phyloP scores from a whole-genome alignment of 2,888 invertebrate genomes.

The Drosophila tripunctata region DNA sequence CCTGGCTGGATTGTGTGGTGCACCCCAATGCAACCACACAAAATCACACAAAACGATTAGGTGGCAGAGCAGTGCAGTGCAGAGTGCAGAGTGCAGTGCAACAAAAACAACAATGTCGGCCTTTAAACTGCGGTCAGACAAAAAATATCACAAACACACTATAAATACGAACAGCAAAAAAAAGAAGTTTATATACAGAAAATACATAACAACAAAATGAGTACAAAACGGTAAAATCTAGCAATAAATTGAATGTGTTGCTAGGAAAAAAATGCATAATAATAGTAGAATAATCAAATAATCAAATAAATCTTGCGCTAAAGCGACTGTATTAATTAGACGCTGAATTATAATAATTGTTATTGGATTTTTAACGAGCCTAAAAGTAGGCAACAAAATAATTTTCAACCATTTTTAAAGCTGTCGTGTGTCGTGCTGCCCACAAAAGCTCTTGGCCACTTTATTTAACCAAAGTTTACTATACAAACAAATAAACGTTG shows the following conservation, averaged over 20 bases:
- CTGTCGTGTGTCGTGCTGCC: slow-evolving; percentile 31
- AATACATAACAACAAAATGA: slow-evolving; percentile 19
- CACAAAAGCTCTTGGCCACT: slow-evolving; percentile 76
- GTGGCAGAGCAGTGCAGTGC: slow-evolving; percentile 31
- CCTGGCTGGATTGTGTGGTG: slow-evolving; percentile 36
- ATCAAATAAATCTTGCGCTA: slow-evolving; percentile 45
- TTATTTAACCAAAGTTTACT: slow-evolving; percentile 80
- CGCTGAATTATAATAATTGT: slow-evolving; percentile 28
- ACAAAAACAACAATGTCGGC: slow-evolving; percentile 16
- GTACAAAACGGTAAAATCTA: slow-evolving; percentile 33
- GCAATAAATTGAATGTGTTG: slow-evolving; percentile 26
- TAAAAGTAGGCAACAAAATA: slow-evolving; percentile 14
- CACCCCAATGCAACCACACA: slow-evolving; percentile 65
- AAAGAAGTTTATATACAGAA: slow-evolving; percentile 1
- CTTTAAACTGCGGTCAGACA: slow-evolving; percentile 39
- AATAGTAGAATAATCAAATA: not conserved
- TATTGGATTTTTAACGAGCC: not conserved
- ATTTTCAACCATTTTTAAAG: slow-evolving; percentile 18
- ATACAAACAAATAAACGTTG: slow-evolving; percentile 72
- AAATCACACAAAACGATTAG: slow-evolving; percentile 74
- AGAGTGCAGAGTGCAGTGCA: no score
- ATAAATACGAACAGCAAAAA: not conserved
- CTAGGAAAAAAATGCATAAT: not conserved
- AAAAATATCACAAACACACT: slow-evolving; percentile 9
- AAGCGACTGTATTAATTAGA: slow-evolving; percentile 47